Conservation (phyloP, 2,113 vertebrate species). For the Pan paniscus region DNA sequence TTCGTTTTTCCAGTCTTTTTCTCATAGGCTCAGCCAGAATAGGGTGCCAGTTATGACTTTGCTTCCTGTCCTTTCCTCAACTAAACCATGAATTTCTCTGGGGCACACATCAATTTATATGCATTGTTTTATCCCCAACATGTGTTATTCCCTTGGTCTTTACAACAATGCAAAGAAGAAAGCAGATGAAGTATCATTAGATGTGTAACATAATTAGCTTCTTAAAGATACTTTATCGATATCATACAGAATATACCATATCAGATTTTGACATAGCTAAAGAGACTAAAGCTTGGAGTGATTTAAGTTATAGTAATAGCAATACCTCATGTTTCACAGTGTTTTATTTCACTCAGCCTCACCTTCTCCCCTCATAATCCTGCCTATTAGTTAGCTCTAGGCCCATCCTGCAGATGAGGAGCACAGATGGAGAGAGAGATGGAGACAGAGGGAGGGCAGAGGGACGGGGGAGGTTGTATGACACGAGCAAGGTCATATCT, state of each 20-base stretch:
- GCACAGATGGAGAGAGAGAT: neutral
- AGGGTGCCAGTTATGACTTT: neutral
- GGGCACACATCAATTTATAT: neutral
- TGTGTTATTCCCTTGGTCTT: neutral
- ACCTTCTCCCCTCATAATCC: too few relatives aligned
- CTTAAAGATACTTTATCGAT: neutral
- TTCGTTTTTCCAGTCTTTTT: neutral
- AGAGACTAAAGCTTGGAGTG: neutral
- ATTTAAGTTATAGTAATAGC: neutral
- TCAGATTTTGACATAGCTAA: neutral
- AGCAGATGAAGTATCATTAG: neutral
- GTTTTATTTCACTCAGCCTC: neutral
- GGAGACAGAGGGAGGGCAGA: too few relatives aligned
- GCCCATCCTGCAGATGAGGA: neutral
- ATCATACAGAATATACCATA: neutral
- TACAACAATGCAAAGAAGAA: neutral
- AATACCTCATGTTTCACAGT: accelerated
- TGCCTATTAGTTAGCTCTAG: too few relatives aligned
- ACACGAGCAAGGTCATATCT: neutral
- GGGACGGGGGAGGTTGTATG: neutral
- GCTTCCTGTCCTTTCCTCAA: neutral
- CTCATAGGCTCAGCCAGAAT: neutral
- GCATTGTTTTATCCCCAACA: accelerated
- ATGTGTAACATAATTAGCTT: neutral
- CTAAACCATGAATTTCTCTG: neutral